These are phyloP conservation scores for Agelaius tricolor DNA, from an alignment of 2,113 vertebrate species.

Conservation along the genomic window DNA sequence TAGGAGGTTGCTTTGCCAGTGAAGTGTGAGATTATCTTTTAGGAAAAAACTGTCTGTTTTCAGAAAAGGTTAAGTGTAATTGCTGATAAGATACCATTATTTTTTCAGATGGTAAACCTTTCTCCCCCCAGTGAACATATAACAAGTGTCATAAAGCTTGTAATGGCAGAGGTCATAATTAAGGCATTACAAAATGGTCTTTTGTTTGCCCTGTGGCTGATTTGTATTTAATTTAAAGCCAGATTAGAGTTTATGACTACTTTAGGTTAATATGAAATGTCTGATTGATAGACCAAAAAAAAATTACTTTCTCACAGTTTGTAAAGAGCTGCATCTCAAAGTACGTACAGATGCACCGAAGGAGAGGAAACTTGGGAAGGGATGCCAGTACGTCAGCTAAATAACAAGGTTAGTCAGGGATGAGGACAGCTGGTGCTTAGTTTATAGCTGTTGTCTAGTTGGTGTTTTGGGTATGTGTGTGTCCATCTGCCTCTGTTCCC, in stretches of 20 bases:
- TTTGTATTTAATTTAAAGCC: background rate
- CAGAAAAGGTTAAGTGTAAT: background rate
- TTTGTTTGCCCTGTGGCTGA: background rate
- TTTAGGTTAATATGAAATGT: background rate
- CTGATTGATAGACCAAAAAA: background rate
- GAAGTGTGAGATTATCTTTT: background rate
- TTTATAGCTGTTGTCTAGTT: background rate
- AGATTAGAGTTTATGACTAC: background rate
- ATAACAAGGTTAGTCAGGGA: background rate
- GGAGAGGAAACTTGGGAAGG: background rate
- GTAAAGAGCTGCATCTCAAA: background rate
- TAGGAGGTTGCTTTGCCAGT: background rate
- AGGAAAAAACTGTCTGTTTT: background rate
- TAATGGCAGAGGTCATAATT: background rate
- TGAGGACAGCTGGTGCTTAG: background rate
- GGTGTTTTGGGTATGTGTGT: background rate
- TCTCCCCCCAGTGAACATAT: fast-evolving
- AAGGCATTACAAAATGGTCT: background rate
- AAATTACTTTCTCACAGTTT: background rate
- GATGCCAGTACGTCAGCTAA: background rate
- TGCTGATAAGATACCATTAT: background rate
- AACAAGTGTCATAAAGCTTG: background rate
- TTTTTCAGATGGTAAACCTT: background rate
- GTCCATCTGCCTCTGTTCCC: background rate
- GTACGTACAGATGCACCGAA: background rate